Conservation (phyloP, 2,888 invertebrate genomes). For the Caenorhabditis macrosperma region DNA sequence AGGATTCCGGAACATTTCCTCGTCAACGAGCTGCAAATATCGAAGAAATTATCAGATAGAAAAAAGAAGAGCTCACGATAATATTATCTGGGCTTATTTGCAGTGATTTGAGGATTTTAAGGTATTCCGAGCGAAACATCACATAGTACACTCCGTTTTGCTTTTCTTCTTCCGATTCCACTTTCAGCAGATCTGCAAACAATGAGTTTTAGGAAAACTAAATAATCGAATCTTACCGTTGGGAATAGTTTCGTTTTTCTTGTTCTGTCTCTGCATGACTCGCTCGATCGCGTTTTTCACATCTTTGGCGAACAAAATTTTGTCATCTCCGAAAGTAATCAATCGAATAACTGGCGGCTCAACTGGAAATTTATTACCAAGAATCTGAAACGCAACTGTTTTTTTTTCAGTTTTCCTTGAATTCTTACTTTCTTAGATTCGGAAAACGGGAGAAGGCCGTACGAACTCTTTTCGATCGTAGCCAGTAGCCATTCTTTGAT, state of each 20-base stretch:
- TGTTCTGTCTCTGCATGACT: not conserved
- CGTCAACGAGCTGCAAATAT: too few relatives aligned
- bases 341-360: not conserved
- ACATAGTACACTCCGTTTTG: not conserved
- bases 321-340: not conserved
- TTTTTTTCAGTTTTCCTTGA: too few relatives aligned
- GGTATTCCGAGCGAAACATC: not conserved
- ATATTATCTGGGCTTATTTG: not conserved
- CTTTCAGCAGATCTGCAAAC: not conserved
- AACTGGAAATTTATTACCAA: not conserved
- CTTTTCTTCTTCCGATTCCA: not conserved
- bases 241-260: not conserved
- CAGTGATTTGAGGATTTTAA: not conserved
- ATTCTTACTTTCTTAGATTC: not conserved
- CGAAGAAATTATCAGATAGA: too few relatives aligned
- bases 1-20: too few relatives aligned
- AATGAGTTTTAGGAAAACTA: too few relatives aligned
- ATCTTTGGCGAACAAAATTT: not conserved
- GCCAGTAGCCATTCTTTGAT: not conserved
- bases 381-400: too few relatives aligned
- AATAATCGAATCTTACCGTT: too few relatives aligned
- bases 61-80: not conserved
- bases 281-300: not conserved
- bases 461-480: not conserved
- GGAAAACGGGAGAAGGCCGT: not conserved